Percentiles rank a stretch among this genome's conserved stretches.
phyloP scores from a whole-genome alignment of 1,140 invertebrate species.

The Steinernema feltiae region DNA sequence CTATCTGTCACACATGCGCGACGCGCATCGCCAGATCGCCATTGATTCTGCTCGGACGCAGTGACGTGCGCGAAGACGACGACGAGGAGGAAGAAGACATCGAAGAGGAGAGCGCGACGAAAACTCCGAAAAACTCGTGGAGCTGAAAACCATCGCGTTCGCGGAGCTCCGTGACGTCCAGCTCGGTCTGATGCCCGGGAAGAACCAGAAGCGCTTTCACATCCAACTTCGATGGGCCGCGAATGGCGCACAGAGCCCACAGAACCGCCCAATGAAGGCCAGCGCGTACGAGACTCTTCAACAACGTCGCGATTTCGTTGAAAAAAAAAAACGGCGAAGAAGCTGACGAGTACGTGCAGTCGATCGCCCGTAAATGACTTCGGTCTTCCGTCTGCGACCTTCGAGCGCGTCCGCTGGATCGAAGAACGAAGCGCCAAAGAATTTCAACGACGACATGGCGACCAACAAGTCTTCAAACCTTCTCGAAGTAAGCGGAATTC shows the following conservation, averaged over 20 bases:
- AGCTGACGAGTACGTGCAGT: constrained; percentile 37
- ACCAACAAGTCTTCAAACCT: not conserved
- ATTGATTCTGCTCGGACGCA: constrained; percentile 67
- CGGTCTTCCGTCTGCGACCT: not conserved
- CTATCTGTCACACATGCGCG: constrained; percentile 89
- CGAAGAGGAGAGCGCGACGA: constrained; percentile 40
- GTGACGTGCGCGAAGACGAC: constrained; percentile 14
- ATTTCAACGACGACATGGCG: constrained; percentile 1
- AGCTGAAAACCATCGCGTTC: constrained; percentile 25
- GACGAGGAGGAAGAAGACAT: constrained; percentile 42
- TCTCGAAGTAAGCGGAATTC: not conserved
- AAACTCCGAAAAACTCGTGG: constrained; percentile 32
- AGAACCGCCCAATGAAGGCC: not conserved
- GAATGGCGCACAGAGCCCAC: not conserved
- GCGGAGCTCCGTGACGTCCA: constrained; percentile 25
- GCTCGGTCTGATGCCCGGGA: constrained; percentile 14
- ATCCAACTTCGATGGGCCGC: constrained; percentile 6
- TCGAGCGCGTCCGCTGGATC: not conserved
- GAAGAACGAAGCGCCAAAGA: not conserved
- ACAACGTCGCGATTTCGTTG: constrained; percentile 36
- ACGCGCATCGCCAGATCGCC: constrained; percentile 85
- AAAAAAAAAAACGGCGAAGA: constrained; percentile 36
- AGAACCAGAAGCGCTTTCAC: constrained; percentile 11
- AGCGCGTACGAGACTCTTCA: constrained; percentile 32
- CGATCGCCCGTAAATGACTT: not conserved